These are phyloP conservation scores for Willisornis vidua DNA, from an alignment of 2,113 vertebrate species.

Conservation along the genomic window DNA sequence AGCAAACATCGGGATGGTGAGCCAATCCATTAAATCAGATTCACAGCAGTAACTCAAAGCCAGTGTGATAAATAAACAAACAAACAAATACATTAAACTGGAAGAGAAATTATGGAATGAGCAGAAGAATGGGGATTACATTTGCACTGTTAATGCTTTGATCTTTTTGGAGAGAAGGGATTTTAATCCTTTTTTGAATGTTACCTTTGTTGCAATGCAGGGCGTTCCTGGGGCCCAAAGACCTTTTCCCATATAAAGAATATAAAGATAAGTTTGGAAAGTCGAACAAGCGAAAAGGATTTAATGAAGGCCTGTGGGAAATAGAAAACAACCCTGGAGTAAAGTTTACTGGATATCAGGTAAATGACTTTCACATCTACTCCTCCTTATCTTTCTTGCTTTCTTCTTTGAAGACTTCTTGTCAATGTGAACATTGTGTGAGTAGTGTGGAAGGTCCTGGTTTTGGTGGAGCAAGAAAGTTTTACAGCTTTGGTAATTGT, in stretches of 20 bases:
- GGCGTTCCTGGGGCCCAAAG: slow-evolving; percentile 94
- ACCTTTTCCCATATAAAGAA: slow-evolving; percentile 96
- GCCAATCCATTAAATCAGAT: background rate
- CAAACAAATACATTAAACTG: background rate
- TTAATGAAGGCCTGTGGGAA: slow-evolving; percentile 98
- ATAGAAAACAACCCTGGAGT: slow-evolving; percentile 98
- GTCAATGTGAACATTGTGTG: background rate
- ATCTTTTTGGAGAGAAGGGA: background rate
- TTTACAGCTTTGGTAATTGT: background rate
- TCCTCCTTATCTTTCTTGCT: background rate
- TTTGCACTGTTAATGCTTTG: background rate
- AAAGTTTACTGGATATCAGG: slow-evolving; percentile 97
- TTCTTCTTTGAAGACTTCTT: background rate
- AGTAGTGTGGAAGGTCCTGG: background rate
- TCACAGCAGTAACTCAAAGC: background rate
- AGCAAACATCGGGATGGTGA: background rate
- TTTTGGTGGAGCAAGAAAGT: background rate
- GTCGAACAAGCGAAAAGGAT: slow-evolving; percentile 98
- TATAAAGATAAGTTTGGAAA: slow-evolving; percentile 99
- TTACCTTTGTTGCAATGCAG: slow-evolving; percentile 73
- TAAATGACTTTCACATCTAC: slow-evolving; percentile 59
- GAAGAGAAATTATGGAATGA: background rate
- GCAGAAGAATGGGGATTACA: background rate
- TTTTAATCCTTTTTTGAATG: background rate
- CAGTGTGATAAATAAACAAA: background rate